These are phyloP conservation scores for Nephrotoma guestfalica DNA, from an alignment of 2,888 invertebrate genomes.

Conservation along the genomic window DNA sequence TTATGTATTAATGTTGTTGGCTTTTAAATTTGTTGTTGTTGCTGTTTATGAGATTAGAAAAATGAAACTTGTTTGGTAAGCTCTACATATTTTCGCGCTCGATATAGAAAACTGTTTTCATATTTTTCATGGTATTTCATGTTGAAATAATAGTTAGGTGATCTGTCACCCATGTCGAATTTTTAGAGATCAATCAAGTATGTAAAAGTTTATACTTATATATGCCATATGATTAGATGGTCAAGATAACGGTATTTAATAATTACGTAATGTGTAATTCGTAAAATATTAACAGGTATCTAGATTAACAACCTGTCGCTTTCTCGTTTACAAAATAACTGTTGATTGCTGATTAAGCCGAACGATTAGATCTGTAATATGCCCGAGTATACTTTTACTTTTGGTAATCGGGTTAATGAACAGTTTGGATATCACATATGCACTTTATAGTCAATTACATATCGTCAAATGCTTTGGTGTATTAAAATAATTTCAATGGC, in stretches of 20 bases:
- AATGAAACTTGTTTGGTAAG: not conserved
- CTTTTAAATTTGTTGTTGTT: not conserved
- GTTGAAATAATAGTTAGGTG: not conserved
- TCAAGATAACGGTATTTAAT: not conserved
- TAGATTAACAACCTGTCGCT: not conserved
- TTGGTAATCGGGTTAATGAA: not conserved
- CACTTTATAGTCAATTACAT: too few relatives aligned
- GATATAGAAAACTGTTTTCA: not conserved
- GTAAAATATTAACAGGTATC: not conserved
- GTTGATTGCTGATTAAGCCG: not conserved
- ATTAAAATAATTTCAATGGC: too few relatives aligned
- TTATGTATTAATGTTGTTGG: not conserved
- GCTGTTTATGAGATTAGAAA: not conserved
- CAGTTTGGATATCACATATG: too few relatives aligned
- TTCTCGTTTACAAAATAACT: not conserved
- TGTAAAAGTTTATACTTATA: not conserved
- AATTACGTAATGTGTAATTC: not conserved
- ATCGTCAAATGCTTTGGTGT: too few relatives aligned
- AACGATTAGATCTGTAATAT: not conserved
- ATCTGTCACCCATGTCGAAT: not conserved
- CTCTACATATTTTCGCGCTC: not conserved
- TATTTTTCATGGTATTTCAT: not conserved
- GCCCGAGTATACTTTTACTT: not conserved
- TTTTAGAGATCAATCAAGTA: not conserved
- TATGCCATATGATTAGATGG: not conserved